phyloP scores from a whole-genome alignment of 2,797 vertebrate genomes.

The Botia almorhae region DNA sequence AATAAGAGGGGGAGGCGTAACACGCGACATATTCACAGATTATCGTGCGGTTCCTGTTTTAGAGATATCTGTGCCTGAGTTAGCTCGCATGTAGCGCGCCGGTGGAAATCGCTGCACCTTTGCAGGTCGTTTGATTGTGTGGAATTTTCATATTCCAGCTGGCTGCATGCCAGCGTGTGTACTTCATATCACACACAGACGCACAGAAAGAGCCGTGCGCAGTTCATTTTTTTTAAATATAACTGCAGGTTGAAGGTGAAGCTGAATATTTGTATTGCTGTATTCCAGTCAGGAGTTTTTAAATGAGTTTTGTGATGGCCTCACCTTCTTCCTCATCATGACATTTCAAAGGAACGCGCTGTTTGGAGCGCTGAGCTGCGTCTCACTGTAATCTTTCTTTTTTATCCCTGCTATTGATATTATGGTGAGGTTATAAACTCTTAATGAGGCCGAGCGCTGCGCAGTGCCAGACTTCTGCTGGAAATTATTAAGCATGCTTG shows the following conservation, averaged over 20 bases:
- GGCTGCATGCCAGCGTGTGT: constrained; percentile 43
- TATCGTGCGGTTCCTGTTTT: constrained; percentile 48
- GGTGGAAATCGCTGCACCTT: constrained; percentile 40
- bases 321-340: constrained; percentile 73
- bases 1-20: constrained; percentile 47
- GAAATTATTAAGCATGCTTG: constrained; percentile 63
- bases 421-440: constrained; percentile 80
- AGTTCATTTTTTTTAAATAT: constrained; percentile 72
- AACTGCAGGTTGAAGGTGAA: constrained; percentile 72
- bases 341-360: constrained; percentile 77
- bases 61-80: constrained; percentile 19
- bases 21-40: constrained; percentile 42
- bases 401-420: constrained; percentile 74
- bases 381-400: constrained; percentile 80
- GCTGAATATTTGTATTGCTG: constrained; percentile 78
- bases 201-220: constrained; percentile 31
- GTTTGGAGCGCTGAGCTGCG: constrained; percentile 74
- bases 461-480: constrained; percentile 65
- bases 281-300: constrained; percentile 70
- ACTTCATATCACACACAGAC: constrained; percentile 41
- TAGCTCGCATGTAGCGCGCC: constrained; percentile 13
- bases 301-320: constrained; percentile 81
- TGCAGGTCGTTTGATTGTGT: constrained; percentile 42
- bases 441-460: constrained; percentile 75
- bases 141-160: constrained; percentile 40